A percentile compares a stretch with the other conserved stretches of the same genome.
Evolutionary conservation across 2,888 invertebrate species (phyloP).

Genomic region (Cheilosia scutellata): DNA sequence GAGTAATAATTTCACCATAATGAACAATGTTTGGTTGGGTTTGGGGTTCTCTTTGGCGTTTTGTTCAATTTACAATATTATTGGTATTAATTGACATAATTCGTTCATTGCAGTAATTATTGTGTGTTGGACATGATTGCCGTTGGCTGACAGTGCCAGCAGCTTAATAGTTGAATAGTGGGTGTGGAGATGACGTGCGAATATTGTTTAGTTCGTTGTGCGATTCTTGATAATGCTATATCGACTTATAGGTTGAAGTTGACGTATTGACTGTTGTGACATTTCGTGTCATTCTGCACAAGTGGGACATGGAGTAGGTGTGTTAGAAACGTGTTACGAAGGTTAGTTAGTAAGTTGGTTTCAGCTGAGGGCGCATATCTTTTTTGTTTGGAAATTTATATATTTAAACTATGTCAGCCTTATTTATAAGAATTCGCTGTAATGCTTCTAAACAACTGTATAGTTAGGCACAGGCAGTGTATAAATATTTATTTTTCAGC

Average conservation of each 20-base stretch:
- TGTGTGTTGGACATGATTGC: constrained; percentile 77
- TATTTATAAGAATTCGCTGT: no score
- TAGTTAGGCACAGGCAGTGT: no score
- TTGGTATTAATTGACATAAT: constrained; percentile 81
- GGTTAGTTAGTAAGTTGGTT: no score
- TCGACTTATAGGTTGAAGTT: not conserved
- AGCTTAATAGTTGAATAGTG: not conserved
- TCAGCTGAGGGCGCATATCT: no score
- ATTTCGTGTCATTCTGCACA: not conserved
- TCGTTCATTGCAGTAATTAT: constrained; percentile 79
- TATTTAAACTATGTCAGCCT: no score
- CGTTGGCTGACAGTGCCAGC: constrained; percentile 12
- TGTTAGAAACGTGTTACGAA: not conserved
- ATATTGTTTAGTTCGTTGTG: not conserved
- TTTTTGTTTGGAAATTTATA: no score
- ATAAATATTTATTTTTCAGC: no score
- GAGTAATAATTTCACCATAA: constrained; percentile 65
- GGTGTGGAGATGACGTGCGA: constrained; percentile 24
- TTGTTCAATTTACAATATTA: constrained; percentile 82
- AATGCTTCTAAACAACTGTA: no score
- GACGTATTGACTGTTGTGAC: not conserved
- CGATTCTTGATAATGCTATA: not conserved
- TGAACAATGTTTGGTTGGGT: constrained; percentile 54
- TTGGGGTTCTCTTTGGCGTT: constrained; percentile 61
- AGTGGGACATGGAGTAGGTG: not conserved